Evolutionary conservation across 2,888 invertebrate genomes (phyloP).

Genomic region (Syrista parreyssii): DNA sequence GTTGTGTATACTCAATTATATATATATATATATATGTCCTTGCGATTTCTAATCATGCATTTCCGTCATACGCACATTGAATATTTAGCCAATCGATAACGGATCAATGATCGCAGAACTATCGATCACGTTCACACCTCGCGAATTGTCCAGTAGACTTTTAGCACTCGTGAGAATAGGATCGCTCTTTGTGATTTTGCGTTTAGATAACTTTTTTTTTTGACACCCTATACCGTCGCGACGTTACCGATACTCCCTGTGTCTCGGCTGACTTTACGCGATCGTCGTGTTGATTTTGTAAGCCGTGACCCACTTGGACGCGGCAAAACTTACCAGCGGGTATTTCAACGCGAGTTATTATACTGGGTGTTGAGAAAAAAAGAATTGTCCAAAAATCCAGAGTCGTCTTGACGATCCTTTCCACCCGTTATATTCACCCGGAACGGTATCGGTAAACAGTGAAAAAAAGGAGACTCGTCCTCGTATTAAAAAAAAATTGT

Average conservation of each 20-base stretch:
- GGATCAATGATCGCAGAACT: not conserved
- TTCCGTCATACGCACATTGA: slow-evolving; percentile 31
- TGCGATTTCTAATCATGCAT: slow-evolving; percentile 42
- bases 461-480: slow-evolving; percentile 7
- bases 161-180: not conserved
- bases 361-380: not conserved
- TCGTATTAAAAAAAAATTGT: not conserved
- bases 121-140: not conserved
- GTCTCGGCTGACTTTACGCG: slow-evolving; percentile 22
- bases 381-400: not conserved
- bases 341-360: slow-evolving; percentile 6
- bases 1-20: slow-evolving; percentile 11
- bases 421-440: slow-evolving; percentile 8
- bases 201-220: not conserved
- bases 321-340: slow-evolving; percentile 14
- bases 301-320: slow-evolving; percentile 33
- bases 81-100: slow-evolving; percentile 19
- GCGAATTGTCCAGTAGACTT: not conserved
- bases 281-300: slow-evolving; percentile 29
- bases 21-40: slow-evolving; percentile 13
- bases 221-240: not conserved
- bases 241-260: not conserved
- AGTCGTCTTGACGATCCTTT: not conserved
- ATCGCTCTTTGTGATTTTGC: not conserved
- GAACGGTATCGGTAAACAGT: not conserved